phyloP scores from a whole-genome alignment of 2,888 invertebrate genomes.

The Lochmaea capreae region DNA sequence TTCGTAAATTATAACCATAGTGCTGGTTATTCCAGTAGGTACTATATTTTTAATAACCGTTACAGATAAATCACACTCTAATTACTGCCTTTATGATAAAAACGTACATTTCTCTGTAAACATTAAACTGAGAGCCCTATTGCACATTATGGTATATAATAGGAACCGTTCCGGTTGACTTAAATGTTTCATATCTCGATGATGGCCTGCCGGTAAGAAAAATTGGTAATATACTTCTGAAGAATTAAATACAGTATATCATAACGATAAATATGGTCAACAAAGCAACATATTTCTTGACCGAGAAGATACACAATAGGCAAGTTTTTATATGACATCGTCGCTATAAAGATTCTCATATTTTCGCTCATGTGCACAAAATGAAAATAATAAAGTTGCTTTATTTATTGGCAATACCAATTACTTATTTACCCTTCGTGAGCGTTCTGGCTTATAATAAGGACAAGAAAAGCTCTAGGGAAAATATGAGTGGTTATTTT shows the following conservation, averaged over 20 bases:
- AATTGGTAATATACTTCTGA: constrained; percentile 50
- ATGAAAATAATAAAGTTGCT: constrained; percentile 57
- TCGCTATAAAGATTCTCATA: constrained; percentile 54
- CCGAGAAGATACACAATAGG: constrained; percentile 49
- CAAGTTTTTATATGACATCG: constrained; percentile 52
- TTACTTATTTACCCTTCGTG: constrained; percentile 41
- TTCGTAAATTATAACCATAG: no score
- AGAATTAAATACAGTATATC: constrained; percentile 51
- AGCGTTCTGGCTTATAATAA: constrained; percentile 31
- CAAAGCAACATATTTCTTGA: constrained; percentile 50
- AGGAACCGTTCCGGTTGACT: constrained; percentile 40
- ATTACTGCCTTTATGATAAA: constrained; percentile 29
- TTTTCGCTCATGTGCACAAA: constrained; percentile 54
- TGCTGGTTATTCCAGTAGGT: no score
- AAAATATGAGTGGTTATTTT: constrained; percentile 28
- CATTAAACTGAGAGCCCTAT: constrained; percentile 35
- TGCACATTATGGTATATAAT: constrained; percentile 33
- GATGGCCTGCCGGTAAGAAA: constrained; percentile 41
- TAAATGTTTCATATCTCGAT: constrained; percentile 45
- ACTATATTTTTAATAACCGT: background rate
- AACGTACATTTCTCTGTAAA: constrained; percentile 36
- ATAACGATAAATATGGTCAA: constrained; percentile 50
- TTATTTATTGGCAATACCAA: constrained; percentile 54
- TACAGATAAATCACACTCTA: constrained; percentile 26
- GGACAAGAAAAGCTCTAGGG: constrained; percentile 30